Evolutionary conservation across 2,113 vertebrate species (phyloP), one percentile per base, ranked within the genome.

Genomic region (Lethenteron camtschaticum): DNA sequence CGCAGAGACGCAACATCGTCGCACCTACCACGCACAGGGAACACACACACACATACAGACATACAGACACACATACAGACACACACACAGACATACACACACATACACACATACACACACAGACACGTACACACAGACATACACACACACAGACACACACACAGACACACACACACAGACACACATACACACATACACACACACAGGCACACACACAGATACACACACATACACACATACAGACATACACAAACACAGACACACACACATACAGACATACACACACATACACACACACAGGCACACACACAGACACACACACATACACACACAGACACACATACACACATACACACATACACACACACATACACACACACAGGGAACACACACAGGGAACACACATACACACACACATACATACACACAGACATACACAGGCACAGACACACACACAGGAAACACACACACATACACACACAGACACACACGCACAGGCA

Each of bases 251-350:
- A 7, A 13, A 63, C 59, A 63, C 59, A 63, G 13, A 63, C 4
- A 63, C 3, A 63, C 59, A 63, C 59, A 63, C 59, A 63, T 16
- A 63, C 59, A 63, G 12, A 41, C 6, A 41, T 1, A 41, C 5
- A 41, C 41, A 41, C 41, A 41, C 41, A 7, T 5, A 41, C 3
- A 41, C 41, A 41, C 41, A 41, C 41, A 7, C 59, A 63, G 12
- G 3, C 59, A 63, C 59, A 63, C 59, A 63, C 59, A 63, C 59
- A 63, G 12, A 63, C 59, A 63, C 59, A 63, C 59, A 63, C 16
- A 63, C 59, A 63, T 63, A 63, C 16, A 63, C 2, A 63, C 59
- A 63, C 59, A 63, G 2, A 60, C 59, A 60, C 59, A 60, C 2
- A 60, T 3, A 63, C 59, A 63, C 59, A 63, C 59, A 63, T 3